Evolutionary conservation across 2,888 invertebrate genomes (phyloP), one percentile per base, ranked within the genome.

Genomic region (Cephus spinipes): DNA sequence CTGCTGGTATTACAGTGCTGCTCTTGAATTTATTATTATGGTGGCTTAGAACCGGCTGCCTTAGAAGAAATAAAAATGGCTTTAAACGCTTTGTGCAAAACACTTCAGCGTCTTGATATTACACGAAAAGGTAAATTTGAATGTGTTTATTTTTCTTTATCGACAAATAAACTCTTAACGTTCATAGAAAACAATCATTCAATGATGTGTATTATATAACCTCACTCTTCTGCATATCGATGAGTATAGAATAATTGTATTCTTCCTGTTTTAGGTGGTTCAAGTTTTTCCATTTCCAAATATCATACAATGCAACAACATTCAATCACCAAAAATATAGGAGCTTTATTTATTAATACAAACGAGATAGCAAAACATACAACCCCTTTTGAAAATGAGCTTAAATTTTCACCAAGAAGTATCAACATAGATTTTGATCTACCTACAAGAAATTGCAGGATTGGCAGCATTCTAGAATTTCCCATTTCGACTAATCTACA

Each of bases 361-460:
- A 55, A 23, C 9, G 55, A 23, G 9, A 23, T 55, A 55, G 23
- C 23, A 6, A 55, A 55, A 9, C 9, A 55, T 55, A 23, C 55
- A 23, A 55, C 23, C 23, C 9, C 55, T 55, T 9, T 55, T 9
- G 6, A 55, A 71, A 30, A 15, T 30, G 32, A 3, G 15, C 31
- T 89, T 75, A 80, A 75, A 74, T 86, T 88, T 81, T 73, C 79
- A 55, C 79, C 84, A 30, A 79, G 82, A 75, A 84, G 83, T 3
- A 79, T 87, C 4, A 84, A 83, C 23, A 78, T 90, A 4, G 89
- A 89, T 75, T 79, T 88, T n/a, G 80, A 85, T 73, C 78, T 88
- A 34, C 86, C 87, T 9, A 33, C 23, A 36, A 80, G 33, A 34
- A 35, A 77, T 36, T 69, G 36, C 30, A 23, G 75, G 12, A 74